Conservation (phyloP, 2,888 invertebrate species). For the Clostera curtula region DNA sequence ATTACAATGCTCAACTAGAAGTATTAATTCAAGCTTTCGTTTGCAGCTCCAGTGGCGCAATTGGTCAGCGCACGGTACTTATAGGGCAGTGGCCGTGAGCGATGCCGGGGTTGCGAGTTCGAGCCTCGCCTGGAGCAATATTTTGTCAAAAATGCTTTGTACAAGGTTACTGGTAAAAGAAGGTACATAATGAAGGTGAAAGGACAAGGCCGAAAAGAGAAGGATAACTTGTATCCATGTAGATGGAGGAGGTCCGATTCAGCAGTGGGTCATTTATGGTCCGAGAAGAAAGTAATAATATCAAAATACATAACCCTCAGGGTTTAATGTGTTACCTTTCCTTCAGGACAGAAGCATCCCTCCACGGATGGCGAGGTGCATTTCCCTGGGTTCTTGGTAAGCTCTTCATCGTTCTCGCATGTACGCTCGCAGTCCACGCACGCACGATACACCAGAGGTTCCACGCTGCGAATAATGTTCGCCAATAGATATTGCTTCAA, state of each 20-base stretch:
- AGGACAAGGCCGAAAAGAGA: too few species aligned
- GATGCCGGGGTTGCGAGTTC: conserved; percentile 23
- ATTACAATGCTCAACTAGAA: too few species aligned
- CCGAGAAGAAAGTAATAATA: too few species aligned
- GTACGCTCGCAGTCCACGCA: conserved; percentile 78
- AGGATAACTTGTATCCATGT: too few species aligned
- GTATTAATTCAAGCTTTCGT: too few species aligned
- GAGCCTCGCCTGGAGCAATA: conserved; percentile 23
- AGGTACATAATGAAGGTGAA: too few species aligned
- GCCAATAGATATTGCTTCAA: too few species aligned
- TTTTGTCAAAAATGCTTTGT: too few species aligned
- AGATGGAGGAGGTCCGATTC: too few species aligned
- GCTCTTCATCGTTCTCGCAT: conserved; percentile 76
- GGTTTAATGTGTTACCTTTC: conserved; percentile 63
- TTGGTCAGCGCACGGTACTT: conserved; percentile 99
- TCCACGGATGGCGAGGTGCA: conserved; percentile 75
- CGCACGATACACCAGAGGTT: conserved; percentile 50
- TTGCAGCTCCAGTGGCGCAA: conserved; percentile 98
- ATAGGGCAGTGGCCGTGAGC: conserved; percentile 17
- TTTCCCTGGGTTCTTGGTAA: conserved; percentile 44
- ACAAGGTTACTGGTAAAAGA: too few species aligned
- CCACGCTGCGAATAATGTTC: conserved; percentile 36
- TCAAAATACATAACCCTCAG: too few species aligned
- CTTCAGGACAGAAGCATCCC: conserved; percentile 90
- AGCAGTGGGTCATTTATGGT: too few species aligned